These are phyloP conservation scores for Chionis minor DNA, from an alignment of 2,113 vertebrate genomes.

Conservation along the genomic window DNA sequence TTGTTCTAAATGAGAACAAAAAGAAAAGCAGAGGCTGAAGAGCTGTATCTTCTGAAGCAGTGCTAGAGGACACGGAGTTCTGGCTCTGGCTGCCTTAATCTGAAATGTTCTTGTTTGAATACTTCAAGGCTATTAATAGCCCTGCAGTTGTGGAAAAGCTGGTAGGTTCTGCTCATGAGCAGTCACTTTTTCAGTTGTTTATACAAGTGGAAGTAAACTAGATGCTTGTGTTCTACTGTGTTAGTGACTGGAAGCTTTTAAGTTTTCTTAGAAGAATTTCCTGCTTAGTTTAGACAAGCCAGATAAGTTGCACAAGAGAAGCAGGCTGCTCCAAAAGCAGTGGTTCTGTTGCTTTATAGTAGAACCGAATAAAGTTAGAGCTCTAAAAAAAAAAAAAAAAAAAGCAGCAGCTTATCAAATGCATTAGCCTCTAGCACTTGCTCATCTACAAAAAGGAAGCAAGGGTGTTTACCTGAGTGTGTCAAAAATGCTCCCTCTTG, in stretches of 20 bases:
- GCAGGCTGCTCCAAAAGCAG: neutral
- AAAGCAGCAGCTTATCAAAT: neutral
- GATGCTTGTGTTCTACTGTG: neutral
- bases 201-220: neutral
- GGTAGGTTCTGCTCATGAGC: neutral
- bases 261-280: neutral
- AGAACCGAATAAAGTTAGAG: neutral
- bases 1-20: neutral
- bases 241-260: neutral
- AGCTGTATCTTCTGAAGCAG: rapidly evolving
- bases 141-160: neutral
- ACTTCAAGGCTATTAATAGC: neutral
- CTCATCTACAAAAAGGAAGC: neutral
- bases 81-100: neutral
- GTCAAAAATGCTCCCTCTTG: neutral
- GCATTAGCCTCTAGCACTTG: neutral
- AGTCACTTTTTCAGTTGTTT: neutral
- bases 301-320: neutral
- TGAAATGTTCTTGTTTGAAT: neutral
- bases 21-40: neutral
- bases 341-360: neutral
- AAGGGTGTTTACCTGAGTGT: neutral
- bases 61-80: neutral
- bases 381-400: neutral
- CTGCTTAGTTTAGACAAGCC: neutral